A percentile compares a stretch with the other conserved stretches of the same genome.
Evolutionary conservation across 2,888 invertebrate species (phyloP).

Genomic region (Cistogaster globosa): DNA sequence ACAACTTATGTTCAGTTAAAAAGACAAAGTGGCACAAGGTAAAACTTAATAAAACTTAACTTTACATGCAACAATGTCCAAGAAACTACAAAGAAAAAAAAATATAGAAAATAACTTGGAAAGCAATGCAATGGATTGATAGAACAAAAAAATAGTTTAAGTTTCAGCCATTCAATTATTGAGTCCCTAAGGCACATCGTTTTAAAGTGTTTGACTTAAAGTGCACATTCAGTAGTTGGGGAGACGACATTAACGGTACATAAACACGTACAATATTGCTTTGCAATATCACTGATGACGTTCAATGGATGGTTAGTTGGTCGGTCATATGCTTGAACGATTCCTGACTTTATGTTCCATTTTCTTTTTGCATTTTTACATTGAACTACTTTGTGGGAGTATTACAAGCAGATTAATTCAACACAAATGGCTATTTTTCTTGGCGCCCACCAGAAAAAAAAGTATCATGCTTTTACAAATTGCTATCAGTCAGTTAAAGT

Average conservation of each 20-base stretch:
- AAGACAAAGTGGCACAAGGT: no score
- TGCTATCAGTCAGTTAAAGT: constrained; percentile 38
- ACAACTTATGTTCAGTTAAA: no score
- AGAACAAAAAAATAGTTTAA: constrained; percentile 22
- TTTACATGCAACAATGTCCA: no score
- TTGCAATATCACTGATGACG: constrained; percentile 67
- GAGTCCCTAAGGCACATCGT: constrained; percentile 2
- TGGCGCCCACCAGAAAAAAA: constrained; percentile 40
- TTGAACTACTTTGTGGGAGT: background rate
- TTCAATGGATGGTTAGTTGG: constrained; percentile 66
- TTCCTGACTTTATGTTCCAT: constrained; percentile 48
- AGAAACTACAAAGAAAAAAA: no score
- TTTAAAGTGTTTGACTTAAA: constrained; percentile 26
- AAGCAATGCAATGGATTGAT: constrained; percentile 7
- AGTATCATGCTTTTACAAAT: constrained; percentile 43
- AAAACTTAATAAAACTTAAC: no score
- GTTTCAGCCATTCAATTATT: constrained; percentile 15
- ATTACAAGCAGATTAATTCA: constrained; percentile 20
- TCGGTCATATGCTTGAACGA: constrained; percentile 64
- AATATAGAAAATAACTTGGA: no score
- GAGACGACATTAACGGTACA: constrained; percentile 63
- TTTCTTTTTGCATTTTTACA: constrained; percentile 18
- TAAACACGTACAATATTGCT: constrained; percentile 71
- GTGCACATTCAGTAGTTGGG: constrained; percentile 22
- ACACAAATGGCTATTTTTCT: constrained; percentile 33